Evolutionary conservation across 2,888 invertebrate genomes (phyloP).

Genomic region (Diabrotica balteata): DNA sequence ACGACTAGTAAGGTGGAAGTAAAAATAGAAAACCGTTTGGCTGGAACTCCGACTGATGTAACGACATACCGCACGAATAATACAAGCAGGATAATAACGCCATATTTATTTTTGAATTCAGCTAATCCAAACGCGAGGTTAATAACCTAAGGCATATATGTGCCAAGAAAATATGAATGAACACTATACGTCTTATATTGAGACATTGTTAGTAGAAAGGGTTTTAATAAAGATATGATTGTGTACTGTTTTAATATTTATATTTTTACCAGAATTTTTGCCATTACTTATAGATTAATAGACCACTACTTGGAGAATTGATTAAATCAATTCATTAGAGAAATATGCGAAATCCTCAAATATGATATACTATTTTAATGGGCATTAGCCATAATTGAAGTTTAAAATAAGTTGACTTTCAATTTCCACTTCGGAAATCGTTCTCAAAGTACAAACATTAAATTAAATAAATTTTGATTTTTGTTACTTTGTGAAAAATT

Average conservation of each 20-base stretch:
- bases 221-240: background rate
- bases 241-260: background rate
- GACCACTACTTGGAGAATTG: too few species aligned
- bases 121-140: constrained; percentile 29
- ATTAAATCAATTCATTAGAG: too few species aligned
- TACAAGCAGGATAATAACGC: constrained; percentile 16
- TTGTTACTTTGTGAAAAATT: too few species aligned
- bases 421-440: too few species aligned
- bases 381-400: too few species aligned
- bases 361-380: too few species aligned
- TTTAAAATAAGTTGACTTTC: too few species aligned
- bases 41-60: constrained; percentile 17
- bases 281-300: too few species aligned
- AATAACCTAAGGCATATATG: constrained; percentile 25
- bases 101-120: constrained; percentile 33
- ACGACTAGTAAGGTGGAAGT: background rate
- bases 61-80: constrained; percentile 17
- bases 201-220: background rate
- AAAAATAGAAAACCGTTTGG: constrained; percentile 18
- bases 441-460: too few species aligned
- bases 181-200: constrained; percentile 1
- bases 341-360: too few species aligned
- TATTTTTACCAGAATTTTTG: too few species aligned
- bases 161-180: constrained; percentile 36
- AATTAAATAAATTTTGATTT: too few species aligned